Percentiles rank a stretch among this genome's conserved stretches.
Conservation (phyloP, 1,140 invertebrate genomes). For the Leptinotarsa undecemlineata region DNA sequence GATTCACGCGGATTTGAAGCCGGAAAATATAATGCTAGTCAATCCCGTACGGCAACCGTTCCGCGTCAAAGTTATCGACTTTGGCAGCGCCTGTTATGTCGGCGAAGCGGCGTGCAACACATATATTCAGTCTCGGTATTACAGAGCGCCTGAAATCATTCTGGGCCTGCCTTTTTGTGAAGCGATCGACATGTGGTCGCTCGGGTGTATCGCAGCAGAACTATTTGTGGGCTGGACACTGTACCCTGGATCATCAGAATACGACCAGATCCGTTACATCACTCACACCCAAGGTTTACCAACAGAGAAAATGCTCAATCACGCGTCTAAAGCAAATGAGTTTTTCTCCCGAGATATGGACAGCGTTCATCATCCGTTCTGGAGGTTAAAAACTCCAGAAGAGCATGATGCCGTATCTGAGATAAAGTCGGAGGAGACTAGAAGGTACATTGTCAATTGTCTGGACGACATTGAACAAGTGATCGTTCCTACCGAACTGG, state of each 20-base stretch:
- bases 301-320: conserved; percentile 97
- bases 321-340: conserved; percentile 96
- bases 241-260: conserved; percentile 99
- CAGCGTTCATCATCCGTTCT: conserved; percentile 90
- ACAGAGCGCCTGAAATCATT: conserved; percentile 98
- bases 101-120: conserved; percentile 99
- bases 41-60: conserved; percentile 97
- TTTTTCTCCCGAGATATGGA: conserved; percentile 98
- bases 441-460: conserved; percentile 99
- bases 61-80: conserved; percentile 98
- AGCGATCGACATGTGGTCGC: conserved; percentile 99
- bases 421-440: conserved; percentile 98
- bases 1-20: conserved; percentile 89
- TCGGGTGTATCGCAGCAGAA: conserved; percentile 99
- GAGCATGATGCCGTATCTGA: conserved; percentile 97
- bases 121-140: conserved; percentile 97
- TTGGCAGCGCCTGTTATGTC: conserved; percentile 98
- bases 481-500: conserved; percentile 95
- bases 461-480: conserved; percentile 98
- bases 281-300: conserved; percentile 90
- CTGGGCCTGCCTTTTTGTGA: conserved; percentile 98
- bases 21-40: conserved; percentile 99
- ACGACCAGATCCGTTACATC: conserved; percentile 95
- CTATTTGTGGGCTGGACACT: conserved; percentile 99
- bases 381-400: conserved; percentile 96